phyloP scores from a whole-genome alignment of 2,113 vertebrate species.

The Agapornis roseicollis region DNA sequence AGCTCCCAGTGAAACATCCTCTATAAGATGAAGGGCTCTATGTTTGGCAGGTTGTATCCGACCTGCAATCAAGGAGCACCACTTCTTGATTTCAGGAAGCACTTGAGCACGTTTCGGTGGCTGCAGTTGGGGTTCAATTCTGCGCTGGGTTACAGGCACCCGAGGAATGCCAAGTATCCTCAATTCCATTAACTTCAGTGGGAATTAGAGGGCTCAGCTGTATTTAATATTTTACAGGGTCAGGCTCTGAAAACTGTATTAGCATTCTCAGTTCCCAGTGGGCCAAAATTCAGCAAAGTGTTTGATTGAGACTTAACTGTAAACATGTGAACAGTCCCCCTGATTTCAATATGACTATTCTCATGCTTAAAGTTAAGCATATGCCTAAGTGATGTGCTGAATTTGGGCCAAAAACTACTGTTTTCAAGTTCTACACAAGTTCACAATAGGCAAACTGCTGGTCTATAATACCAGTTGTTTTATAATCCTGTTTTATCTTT shows the following conservation, averaged over 20 bases:
- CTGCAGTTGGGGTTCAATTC: neutral
- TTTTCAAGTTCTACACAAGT: constrained; percentile 25
- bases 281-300: constrained; percentile 44
- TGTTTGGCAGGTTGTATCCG: fast-evolving
- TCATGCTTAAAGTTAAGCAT: constrained; percentile 58
- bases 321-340: constrained; percentile 46
- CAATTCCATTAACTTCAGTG: constrained; percentile 54
- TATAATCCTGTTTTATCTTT: neutral
- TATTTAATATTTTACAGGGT: constrained; percentile 52
- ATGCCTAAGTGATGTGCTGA: constrained; percentile 25
- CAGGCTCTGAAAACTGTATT: constrained; percentile 51
- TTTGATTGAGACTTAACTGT: constrained; percentile 55
- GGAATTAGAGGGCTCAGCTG: constrained; percentile 50
- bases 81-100: neutral
- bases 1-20: neutral
- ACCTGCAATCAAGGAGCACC: neutral
- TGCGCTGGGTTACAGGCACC: neutral
- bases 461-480: neutral
- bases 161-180: constrained; percentile 10
- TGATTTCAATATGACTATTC: constrained; percentile 18
- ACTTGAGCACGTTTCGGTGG: fast-evolving
- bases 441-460: neutral
- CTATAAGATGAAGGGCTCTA: neutral
- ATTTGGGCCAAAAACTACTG: constrained; percentile 51
- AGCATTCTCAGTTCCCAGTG: constrained; percentile 44